Evolutionary conservation across 2,888 invertebrate genomes (phyloP), one percentile per base, ranked within the genome.

Genomic region (Megastigmus dorsalis): DNA sequence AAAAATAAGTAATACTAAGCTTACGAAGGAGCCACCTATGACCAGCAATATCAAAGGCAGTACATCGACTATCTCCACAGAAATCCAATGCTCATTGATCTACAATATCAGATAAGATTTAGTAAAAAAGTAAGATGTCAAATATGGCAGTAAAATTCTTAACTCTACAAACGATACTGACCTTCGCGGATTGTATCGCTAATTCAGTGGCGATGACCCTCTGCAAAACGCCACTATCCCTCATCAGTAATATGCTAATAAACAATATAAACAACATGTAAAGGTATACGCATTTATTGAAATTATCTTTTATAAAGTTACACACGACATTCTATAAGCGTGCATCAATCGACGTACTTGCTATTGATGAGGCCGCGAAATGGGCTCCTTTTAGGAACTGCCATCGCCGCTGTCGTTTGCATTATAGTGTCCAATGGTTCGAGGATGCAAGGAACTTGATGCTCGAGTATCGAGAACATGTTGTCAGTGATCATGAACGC

Each of bases 401-500:
- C 86, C 84, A 88, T 86, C 0, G 83, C 87, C 63, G 87, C 77
- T 0, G 87, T 87, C 4, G 80, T 79, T 67, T 87, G 87, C 80
- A 83, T 81, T 41, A 88, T 84, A 1, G 80, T 76, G 70, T 88
- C 86, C 30, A 88, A 68, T 3, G 86, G 83, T 67, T 84, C 86
- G 10, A 88, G 71, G 1, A 76, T 80, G 68, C 88, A 88, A 7
- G 82, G 76, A 2, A 87, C 77, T 62, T 77, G 80, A 0, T 81
- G 79, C 63, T 82, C 81, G 6, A 86, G 72, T 54, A 85, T 81
- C 0, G 80, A 74, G 5, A 84, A 85, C 77, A 84, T 85, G 15
- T 81, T 85, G 48, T 88, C 86, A 62, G 83, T 63, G 1, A 82
- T 80, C 86, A 88, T 85, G 59, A 88, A 87, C 2, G 86, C 85